Conservation (phyloP, 2,797 vertebrate genomes). For the Anabas testudineus region DNA sequence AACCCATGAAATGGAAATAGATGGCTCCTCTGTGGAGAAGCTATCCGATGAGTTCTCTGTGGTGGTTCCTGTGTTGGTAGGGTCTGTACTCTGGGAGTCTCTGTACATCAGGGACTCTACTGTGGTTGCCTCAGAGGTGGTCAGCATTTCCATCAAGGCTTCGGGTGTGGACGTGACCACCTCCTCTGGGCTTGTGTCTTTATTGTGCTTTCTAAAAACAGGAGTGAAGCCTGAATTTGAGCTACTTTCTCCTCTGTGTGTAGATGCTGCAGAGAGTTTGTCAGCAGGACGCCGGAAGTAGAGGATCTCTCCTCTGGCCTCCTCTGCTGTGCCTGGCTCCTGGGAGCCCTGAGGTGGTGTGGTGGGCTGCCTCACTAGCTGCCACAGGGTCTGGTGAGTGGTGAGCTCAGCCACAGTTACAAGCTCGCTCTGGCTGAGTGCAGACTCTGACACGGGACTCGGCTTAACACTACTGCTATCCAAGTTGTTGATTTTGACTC, state of each 20-base stretch:
- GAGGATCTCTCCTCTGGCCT: conserved; percentile 80
- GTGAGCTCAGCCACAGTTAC: conserved; percentile 66
- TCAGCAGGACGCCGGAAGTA: conserved; percentile 69
- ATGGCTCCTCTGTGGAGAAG: conserved; percentile 50
- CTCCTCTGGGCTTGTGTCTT: conserved; percentile 38
- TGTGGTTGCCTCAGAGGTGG: conserved; percentile 62
- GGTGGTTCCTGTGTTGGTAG: conserved; percentile 20
- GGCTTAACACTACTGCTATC: conserved; percentile 33
- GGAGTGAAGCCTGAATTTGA: conserved; percentile 53
- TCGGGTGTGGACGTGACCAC: conserved; percentile 39
- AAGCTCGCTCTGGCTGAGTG: conserved; percentile 41
- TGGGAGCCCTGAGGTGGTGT: conserved; percentile 41
- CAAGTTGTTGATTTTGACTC: conserved; percentile 41
- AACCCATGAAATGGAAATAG: conserved; percentile 75
- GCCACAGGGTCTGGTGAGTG: conserved; percentile 75
- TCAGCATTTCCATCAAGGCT: conserved; percentile 54
- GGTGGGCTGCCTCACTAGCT: conserved; percentile 74
- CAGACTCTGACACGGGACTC: conserved; percentile 38
- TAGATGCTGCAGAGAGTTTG: conserved; percentile 32
- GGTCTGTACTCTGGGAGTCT: conserved; percentile 41
- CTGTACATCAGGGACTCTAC: conserved; percentile 35
- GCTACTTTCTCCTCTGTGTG: conserved; percentile 25
- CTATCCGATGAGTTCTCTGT: conserved; percentile 30
- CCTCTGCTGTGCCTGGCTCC: conserved; percentile 57
- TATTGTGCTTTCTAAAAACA: conserved; percentile 56